Percentiles rank a stretch among this genome's conserved stretches.
phyloP scores from a whole-genome alignment of 2,113 vertebrate species.

The Propithecus coquereli region DNA sequence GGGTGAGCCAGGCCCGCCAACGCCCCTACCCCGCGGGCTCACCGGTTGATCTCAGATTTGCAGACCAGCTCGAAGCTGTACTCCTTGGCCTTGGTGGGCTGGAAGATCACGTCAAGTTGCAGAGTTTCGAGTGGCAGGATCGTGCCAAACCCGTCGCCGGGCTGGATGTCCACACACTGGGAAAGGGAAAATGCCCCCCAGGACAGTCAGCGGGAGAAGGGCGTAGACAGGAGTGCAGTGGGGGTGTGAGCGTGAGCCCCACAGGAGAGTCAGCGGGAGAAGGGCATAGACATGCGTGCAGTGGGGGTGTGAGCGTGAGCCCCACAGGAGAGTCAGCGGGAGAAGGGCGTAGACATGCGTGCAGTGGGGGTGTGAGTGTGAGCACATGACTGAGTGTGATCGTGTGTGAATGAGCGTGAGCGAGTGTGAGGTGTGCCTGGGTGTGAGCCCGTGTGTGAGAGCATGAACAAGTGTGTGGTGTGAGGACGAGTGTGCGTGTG shows the following conservation, averaged over 20 bases:
- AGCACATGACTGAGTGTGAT: rapidly evolving
- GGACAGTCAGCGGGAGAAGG: rapidly evolving
- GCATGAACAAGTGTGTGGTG: background rate
- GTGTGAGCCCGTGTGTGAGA: rapidly evolving
- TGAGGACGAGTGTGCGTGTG: too few species aligned
- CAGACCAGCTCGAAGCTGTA: slow-evolving; percentile 91
- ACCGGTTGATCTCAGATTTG: slow-evolving; percentile 92
- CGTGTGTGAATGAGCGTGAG: background rate
- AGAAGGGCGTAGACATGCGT: rapidly evolving
- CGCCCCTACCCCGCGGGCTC: background rate
- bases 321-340: rapidly evolving
- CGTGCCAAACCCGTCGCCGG: slow-evolving; percentile 90
- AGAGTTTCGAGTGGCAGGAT: slow-evolving; percentile 91
- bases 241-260: background rate
- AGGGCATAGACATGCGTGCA: rapidly evolving
- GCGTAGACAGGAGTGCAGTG: rapidly evolving
- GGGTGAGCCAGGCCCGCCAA: rapidly evolving
- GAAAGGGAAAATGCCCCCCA: background rate
- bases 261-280: too few species aligned
- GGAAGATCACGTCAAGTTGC: slow-evolving; percentile 90
- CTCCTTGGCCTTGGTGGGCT: slow-evolving; percentile 84
- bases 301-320: background rate
- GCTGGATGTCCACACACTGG: slow-evolving; percentile 93
- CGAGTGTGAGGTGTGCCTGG: background rate
- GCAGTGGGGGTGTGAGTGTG: background rate